These are phyloP conservation scores for Trematomus bernacchii DNA, from an alignment of 2,797 vertebrate genomes.

Conservation along the genomic window DNA sequence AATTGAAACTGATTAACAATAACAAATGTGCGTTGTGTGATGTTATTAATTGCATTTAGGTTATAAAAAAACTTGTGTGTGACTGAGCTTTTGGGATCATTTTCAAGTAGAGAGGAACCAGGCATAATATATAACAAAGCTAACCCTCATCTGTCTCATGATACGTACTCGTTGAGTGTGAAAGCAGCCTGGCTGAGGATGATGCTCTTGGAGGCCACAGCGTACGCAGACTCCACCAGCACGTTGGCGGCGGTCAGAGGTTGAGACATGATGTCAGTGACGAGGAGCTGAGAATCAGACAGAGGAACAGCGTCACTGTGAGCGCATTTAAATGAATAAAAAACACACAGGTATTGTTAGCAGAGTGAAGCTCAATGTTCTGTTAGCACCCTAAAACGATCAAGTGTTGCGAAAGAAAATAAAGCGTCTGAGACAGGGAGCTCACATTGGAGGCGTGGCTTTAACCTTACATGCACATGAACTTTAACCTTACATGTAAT, in stretches of 20 bases:
- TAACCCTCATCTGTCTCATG: not conserved
- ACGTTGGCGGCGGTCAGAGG: constrained; percentile 90
- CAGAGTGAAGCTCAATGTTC: no score
- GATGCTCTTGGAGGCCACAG: constrained; percentile 87
- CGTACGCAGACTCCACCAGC: constrained; percentile 89
- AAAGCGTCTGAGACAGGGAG: no score
- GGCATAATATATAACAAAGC: not conserved
- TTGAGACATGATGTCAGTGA: constrained; percentile 94
- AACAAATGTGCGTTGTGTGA: no score
- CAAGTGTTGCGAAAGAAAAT: no score
- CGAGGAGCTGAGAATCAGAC: constrained; percentile 88
- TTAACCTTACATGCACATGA: no score
- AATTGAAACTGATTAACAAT: no score
- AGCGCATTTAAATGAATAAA: not conserved
- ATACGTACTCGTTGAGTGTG: constrained; percentile 87
- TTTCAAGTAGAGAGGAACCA: not conserved
- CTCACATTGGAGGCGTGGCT: no score
- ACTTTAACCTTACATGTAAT: no score
- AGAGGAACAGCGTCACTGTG: constrained; percentile 16
- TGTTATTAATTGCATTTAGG: no score
- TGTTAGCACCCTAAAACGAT: no score
- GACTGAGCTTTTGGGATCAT: not conserved
- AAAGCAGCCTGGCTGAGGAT: constrained; percentile 91
- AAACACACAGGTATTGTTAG: no score
- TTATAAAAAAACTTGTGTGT: no score